phyloP scores from a whole-genome alignment of 2,888 invertebrate species.

The Meloe dianella region DNA sequence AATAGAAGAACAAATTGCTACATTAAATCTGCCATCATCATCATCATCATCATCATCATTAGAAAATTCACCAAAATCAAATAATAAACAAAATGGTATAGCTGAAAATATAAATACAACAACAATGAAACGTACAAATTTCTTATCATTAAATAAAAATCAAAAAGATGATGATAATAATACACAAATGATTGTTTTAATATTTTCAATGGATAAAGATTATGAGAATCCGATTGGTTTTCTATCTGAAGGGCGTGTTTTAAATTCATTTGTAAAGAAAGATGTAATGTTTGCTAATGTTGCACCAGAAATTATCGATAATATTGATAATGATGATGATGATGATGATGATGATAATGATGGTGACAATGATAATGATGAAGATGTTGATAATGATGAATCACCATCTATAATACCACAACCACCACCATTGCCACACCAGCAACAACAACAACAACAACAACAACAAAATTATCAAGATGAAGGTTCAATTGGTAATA shows the following conservation, averaged over 20 bases:
- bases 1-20: constrained; percentile 46
- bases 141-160: constrained; percentile 44
- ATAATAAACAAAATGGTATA: constrained; percentile 36
- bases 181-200: constrained; percentile 63
- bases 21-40: constrained; percentile 40
- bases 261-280: constrained; percentile 57
- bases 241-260: constrained; percentile 67
- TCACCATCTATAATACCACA: constrained; percentile 22
- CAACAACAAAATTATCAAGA: constrained; percentile 77
- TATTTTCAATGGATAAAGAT: constrained; percentile 68
- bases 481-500: constrained; percentile 90
- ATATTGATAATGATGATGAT: not conserved
- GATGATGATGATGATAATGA: not conserved
- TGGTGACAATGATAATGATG: constrained; percentile 5
- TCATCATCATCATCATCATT: constrained; percentile 40
- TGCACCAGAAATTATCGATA: constrained; percentile 20
- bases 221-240: constrained; percentile 58
- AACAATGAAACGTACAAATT: constrained; percentile 41
- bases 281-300: constrained; percentile 38
- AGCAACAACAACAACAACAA: not conserved
- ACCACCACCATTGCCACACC: constrained; percentile 19
- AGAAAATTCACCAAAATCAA: constrained; percentile 46
- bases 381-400: constrained; percentile 8
- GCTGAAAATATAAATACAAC: constrained; percentile 37
- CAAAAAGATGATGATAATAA: constrained; percentile 33